Evolutionary conservation across 2,113 vertebrate species (phyloP).

Genomic region (Plecturocebus donacophilus): DNA sequence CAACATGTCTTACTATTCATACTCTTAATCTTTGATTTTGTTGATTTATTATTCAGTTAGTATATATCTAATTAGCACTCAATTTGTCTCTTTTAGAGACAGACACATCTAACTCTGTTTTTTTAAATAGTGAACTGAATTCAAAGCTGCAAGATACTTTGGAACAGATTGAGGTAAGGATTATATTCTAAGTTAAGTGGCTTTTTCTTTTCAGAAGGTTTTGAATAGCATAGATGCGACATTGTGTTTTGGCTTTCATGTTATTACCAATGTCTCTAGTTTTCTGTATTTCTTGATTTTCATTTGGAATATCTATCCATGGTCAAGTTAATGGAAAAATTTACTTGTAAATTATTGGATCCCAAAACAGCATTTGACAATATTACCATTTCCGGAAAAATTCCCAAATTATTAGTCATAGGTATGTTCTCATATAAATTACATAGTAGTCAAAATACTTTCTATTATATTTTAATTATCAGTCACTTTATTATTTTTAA

Average conservation of each 20-base stretch:
- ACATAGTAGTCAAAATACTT: background rate
- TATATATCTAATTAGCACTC: background rate
- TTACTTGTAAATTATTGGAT: background rate
- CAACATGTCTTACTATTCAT: background rate
- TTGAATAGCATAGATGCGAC: background rate
- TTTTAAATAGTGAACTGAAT: slow-evolving; percentile 92
- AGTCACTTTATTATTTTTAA: background rate
- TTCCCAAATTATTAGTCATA: background rate
- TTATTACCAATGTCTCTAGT: background rate
- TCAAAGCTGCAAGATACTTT: slow-evolving; percentile 99
- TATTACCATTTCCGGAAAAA: background rate
- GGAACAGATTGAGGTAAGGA: slow-evolving; percentile 97
- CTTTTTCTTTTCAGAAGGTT: background rate
- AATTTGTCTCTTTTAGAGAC: slow-evolving; percentile 9
- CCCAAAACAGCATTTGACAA: slow-evolving; percentile 18
- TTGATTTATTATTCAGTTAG: background rate
- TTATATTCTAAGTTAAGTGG: background rate
- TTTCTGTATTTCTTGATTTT: slow-evolving; percentile 27
- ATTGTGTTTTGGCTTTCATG: background rate
- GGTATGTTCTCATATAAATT: slow-evolving; percentile 23
- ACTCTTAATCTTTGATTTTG: background rate
- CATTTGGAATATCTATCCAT: background rate
- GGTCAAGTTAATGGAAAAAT: slow-evolving; percentile 22
- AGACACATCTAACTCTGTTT: slow-evolving; percentile 49
- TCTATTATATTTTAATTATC: background rate